Conservation (phyloP, 2,113 vertebrate species). For the Nothoprocta perdicaria region DNA sequence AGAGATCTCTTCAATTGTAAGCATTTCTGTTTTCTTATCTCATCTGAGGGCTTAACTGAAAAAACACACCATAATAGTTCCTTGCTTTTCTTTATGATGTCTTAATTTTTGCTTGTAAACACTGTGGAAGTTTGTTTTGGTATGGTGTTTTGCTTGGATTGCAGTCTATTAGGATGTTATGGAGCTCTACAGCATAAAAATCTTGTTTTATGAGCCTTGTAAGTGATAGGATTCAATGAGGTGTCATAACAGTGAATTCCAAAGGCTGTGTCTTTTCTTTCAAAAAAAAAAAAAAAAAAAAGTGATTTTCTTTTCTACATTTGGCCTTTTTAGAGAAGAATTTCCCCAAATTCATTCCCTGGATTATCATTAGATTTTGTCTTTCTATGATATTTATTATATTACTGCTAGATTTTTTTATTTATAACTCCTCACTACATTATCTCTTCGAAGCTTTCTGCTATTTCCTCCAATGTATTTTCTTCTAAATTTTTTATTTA, state of each 20-base stretch:
- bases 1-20: not conserved
- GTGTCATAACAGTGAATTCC: not conserved
- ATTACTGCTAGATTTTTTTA: not conserved
- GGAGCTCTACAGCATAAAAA: not conserved
- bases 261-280: not conserved
- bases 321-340: not conserved
- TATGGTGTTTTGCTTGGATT: not conserved
- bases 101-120: not conserved
- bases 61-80: not conserved
- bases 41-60: not conserved
- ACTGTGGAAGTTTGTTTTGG: not conserved
- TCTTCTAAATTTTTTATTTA: not conserved
- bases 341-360: no score
- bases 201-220: not conserved
- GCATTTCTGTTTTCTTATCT: not conserved
- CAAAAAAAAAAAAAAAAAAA: not conserved
- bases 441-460: not conserved
- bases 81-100: not conserved
- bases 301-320: not conserved
- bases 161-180: not conserved
- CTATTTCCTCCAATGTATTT: not conserved
- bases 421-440: accelerated
- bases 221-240: not conserved
- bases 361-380: accelerated
- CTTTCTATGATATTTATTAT: not conserved